A percentile compares a stretch with the other conserved stretches of the same genome.
phyloP scores from a whole-genome alignment of 2,113 vertebrate species.

The Micromys minutus region DNA sequence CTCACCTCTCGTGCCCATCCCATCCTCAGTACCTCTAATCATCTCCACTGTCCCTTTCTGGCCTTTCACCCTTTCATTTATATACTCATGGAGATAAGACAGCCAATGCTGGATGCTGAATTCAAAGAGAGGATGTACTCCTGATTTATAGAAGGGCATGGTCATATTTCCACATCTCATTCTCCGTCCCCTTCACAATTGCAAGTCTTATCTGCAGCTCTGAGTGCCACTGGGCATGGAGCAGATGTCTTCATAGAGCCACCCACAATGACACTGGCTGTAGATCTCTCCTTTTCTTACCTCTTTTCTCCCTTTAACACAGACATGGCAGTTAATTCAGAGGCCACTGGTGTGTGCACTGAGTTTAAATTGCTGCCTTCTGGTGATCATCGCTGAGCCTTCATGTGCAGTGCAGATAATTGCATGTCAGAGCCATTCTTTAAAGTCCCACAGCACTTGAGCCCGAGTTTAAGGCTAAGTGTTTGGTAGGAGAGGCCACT shows the following conservation, averaged over 20 bases:
- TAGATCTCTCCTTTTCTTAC: neutral
- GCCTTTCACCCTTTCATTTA: constrained; percentile 62
- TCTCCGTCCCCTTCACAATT: neutral
- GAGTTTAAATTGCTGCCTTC: constrained; percentile 18
- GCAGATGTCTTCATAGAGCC: constrained; percentile 55
- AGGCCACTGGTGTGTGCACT: neutral
- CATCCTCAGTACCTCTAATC: constrained; percentile 30
- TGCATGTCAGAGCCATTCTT: constrained; percentile 50
- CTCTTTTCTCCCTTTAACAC: constrained; percentile 41
- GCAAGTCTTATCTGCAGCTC: neutral
- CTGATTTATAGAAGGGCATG: constrained; percentile 45
- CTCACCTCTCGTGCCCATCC: neutral
- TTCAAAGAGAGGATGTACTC: neutral
- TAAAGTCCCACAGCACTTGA: constrained; percentile 1
- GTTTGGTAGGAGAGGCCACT: neutral
- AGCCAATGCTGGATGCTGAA: neutral
- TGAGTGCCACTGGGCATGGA: neutral
- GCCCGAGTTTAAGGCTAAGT: neutral
- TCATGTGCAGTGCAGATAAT: neutral
- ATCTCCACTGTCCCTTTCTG: constrained; percentile 22
- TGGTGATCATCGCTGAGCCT: neutral
- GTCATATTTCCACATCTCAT: constrained; percentile 24
- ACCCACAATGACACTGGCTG: constrained; percentile 18
- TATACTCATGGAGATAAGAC: neutral
- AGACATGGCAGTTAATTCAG: constrained; percentile 34